Evolutionary conservation across 2,113 vertebrate genomes (phyloP).

Genomic region (Pachypanchax playfairii): DNA sequence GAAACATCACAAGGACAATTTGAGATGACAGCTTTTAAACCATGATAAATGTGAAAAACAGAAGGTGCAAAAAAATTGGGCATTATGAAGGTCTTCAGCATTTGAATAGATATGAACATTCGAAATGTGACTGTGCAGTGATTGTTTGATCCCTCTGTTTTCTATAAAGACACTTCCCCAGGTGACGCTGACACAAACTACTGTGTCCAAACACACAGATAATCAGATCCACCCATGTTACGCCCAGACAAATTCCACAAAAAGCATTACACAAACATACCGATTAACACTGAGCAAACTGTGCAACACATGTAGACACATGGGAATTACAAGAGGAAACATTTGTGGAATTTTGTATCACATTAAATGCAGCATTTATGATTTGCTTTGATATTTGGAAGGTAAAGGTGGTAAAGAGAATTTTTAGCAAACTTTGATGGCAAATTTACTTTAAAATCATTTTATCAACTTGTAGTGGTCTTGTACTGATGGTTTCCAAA

Average conservation of each 20-base stretch:
- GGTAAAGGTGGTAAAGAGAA: no score
- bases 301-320: slow-evolving; percentile 2
- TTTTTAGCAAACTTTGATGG: no score
- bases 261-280: slow-evolving; percentile 31
- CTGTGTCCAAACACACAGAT: slow-evolving; percentile 27
- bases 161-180: slow-evolving; percentile 22
- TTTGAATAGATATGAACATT: background rate
- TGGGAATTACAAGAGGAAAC: background rate
- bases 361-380: background rate
- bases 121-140: background rate
- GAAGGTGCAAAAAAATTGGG: background rate
- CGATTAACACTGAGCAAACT: slow-evolving; percentile 29
- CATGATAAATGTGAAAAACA: background rate
- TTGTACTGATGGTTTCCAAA: no score
- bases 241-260: slow-evolving; percentile 32
- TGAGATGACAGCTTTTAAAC: background rate
- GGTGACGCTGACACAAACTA: slow-evolving; percentile 1
- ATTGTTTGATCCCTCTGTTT: slow-evolving; percentile 12
- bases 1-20: background rate
- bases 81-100: no score
- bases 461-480: no score
- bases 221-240: slow-evolving; percentile 29
- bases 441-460: no score
- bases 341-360: background rate
- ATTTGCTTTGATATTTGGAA: no score